These are phyloP conservation scores for Agrotis puta DNA, from an alignment of 2,888 invertebrate genomes.

Conservation along the genomic window DNA sequence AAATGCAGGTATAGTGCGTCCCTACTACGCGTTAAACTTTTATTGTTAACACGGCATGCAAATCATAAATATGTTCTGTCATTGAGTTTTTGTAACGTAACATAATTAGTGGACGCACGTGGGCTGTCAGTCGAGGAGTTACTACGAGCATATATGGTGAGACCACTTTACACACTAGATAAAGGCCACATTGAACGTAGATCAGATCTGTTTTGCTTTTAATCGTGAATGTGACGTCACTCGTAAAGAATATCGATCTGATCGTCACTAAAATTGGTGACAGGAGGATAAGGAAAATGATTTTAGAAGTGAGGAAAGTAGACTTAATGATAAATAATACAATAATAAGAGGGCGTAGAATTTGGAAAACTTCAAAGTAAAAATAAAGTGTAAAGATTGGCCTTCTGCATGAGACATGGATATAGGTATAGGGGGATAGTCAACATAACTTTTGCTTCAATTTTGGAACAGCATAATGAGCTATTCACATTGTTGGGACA, in stretches of 20 bases:
- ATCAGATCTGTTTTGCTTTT: conserved; percentile 38
- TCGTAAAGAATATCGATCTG: conserved; percentile 20
- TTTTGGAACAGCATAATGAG: too few species aligned
- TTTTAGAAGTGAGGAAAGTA: background rate
- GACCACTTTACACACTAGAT: conserved; percentile 48
- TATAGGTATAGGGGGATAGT: too few species aligned
- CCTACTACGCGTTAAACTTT: conserved; percentile 56
- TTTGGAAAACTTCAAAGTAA: too few species aligned
- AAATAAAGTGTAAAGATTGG: background rate
- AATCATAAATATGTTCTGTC: conserved; percentile 78
- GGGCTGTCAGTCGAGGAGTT: conserved; percentile 64
- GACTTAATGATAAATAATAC: background rate
- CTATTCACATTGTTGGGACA: background rate
- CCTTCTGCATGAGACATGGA: too few species aligned
- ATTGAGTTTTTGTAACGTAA: conserved; percentile 81
- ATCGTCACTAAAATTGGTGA: background rate
- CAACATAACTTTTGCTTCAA: background rate
- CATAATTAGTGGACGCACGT: conserved; percentile 72
- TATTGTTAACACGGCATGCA: conserved; percentile 79
- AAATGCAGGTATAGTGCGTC: background rate
- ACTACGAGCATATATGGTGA: conserved; percentile 59
- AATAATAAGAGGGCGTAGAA: background rate
- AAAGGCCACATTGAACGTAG: conserved; percentile 41
- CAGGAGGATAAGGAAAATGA: background rate
- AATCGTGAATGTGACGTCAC: conserved; percentile 32